Percentiles rank a stretch among this genome's conserved stretches.
Evolutionary conservation across 2,113 vertebrate genomes (phyloP).

Genomic region (Corvus moneduloides): DNA sequence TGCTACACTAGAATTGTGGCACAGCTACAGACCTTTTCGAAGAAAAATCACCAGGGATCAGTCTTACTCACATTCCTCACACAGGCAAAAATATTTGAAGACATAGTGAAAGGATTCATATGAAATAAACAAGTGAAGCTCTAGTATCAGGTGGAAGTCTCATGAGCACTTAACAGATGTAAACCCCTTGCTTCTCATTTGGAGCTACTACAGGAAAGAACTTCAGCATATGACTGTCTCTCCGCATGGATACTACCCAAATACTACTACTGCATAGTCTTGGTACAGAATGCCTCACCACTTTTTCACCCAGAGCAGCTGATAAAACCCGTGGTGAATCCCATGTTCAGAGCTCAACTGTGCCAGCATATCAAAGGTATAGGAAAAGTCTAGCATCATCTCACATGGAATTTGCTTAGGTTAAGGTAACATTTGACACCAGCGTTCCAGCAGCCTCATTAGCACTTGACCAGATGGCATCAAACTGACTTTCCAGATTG

Average conservation of each 20-base stretch:
- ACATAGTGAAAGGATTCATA: not conserved
- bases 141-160: not conserved
- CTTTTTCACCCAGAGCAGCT: not conserved
- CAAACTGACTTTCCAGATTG: slow-evolving; percentile 59
- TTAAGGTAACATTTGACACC: slow-evolving; percentile 40
- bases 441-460: slow-evolving; percentile 28
- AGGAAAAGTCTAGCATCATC: not conserved
- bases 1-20: not conserved
- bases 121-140: not conserved
- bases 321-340: not conserved
- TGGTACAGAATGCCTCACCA: not conserved
- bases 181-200: not conserved
- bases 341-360: not conserved
- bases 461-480: slow-evolving; percentile 62
- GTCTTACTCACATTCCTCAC: not conserved
- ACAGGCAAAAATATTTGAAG: not conserved
- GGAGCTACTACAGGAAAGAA: not conserved
- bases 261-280: not conserved
- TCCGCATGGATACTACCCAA: not conserved
- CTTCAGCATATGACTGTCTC: not conserved
- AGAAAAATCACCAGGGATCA: not conserved
- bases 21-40: not conserved
- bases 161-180: not conserved
- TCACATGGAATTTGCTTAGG: not conserved
- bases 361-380: not conserved